phyloP scores from a whole-genome alignment of 2,113 vertebrate species.

The Lethenteron camtschaticum region DNA sequence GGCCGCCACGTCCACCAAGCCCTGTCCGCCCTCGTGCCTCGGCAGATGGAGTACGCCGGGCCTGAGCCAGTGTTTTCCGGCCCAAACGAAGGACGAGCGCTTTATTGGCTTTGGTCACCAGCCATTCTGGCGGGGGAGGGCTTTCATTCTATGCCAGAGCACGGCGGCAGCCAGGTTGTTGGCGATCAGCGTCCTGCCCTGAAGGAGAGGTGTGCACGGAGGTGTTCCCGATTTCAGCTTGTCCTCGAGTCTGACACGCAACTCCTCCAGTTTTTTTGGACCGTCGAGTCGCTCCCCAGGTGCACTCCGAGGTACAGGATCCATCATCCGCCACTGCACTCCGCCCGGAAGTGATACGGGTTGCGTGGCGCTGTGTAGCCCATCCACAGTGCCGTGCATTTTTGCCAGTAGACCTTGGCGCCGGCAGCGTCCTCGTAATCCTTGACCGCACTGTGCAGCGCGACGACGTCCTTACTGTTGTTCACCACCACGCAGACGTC shows the following conservation, averaged over 20 bases:
- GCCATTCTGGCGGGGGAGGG: background rate
- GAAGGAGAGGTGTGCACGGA: background rate
- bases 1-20: background rate
- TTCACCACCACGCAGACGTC: background rate
- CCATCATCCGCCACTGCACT: background rate
- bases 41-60: background rate
- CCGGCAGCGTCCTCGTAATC: background rate
- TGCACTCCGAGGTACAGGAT: background rate
- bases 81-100: background rate
- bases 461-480: background rate
- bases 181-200: background rate
- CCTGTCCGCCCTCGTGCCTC: background rate
- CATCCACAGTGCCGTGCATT: background rate
- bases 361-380: background rate
- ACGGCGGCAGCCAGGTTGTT: background rate
- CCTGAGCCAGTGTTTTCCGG: background rate
- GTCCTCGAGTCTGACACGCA: background rate
- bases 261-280: background rate
- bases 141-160: background rate
- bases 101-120: background rate
- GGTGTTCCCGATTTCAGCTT: background rate
- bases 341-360: background rate
- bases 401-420: background rate
- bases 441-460: background rate
- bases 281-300: background rate